A percentile compares a stretch with the other conserved stretches of the same genome.
phyloP scores from a whole-genome alignment of 2,113 vertebrate species.

The Lophius piscatorius region DNA sequence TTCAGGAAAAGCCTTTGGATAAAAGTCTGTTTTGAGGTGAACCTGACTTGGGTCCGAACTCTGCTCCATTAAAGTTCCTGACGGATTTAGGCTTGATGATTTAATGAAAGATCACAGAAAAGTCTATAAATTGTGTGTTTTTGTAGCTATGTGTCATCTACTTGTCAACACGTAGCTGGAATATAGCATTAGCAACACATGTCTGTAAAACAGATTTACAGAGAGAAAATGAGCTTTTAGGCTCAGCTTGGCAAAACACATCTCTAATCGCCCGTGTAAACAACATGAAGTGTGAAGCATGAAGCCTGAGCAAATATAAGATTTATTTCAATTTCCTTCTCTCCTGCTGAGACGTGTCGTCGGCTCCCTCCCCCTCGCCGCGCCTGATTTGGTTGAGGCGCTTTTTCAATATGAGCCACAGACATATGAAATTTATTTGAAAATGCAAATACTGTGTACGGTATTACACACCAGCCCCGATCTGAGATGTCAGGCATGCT shows the following conservation, averaged over 20 bases:
- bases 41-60: too few species aligned
- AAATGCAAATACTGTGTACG: slow-evolving; percentile 12
- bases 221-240: slow-evolving; percentile 15
- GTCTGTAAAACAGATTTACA: slow-evolving; percentile 6
- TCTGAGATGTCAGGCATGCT: background rate
- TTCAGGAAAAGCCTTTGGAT: too few species aligned
- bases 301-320: slow-evolving; percentile 28
- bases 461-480: slow-evolving; percentile 14
- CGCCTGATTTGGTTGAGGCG: slow-evolving; percentile 1
- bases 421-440: slow-evolving; percentile 28
- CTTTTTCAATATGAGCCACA: slow-evolving; percentile 14
- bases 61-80: too few species aligned
- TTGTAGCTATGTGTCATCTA: background rate
- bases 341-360: slow-evolving; percentile 3
- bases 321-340: slow-evolving; percentile 48
- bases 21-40: too few species aligned
- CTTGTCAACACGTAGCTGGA: background rate
- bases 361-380: slow-evolving; percentile 16
- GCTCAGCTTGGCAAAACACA: background rate
- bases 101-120: background rate
- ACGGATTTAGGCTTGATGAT: background rate
- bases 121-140: background rate
- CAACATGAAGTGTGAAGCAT: slow-evolving; percentile 19
- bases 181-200: background rate
- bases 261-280: slow-evolving; percentile 36